These are phyloP conservation scores for Neodon shergylaensis DNA, from an alignment of 2,113 vertebrate species.

Conservation along the genomic window DNA sequence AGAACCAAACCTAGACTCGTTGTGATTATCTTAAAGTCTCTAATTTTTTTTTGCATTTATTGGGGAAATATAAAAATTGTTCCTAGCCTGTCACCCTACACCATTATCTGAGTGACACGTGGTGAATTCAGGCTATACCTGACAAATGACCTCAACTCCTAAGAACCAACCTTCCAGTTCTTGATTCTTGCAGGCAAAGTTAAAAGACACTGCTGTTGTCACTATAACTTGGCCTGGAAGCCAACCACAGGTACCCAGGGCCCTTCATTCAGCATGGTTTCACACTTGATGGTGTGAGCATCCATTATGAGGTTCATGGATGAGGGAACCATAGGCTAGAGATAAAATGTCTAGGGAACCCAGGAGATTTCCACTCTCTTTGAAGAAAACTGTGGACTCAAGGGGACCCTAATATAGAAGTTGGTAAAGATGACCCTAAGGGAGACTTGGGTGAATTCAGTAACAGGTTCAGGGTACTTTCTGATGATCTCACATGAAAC, in stretches of 20 bases:
- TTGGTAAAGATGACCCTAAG: neutral
- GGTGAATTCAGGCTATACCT: neutral
- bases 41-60: neutral
- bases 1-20: too few species aligned
- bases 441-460: neutral
- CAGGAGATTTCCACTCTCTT: neutral
- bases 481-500: neutral
- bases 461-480: neutral
- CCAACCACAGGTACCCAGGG: neutral
- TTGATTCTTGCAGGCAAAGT: neutral
- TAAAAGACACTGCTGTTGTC: neutral
- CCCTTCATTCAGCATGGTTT: neutral
- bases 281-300: neutral
- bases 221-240: neutral
- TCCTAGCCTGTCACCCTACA: too few species aligned
- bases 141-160: too few species aligned
- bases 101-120: neutral
- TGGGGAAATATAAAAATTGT: neutral
- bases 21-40: too few species aligned
- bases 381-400: neutral
- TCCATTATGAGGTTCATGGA: neutral
- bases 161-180: neutral
- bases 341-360: too few species aligned
- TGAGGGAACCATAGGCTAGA: neutral
- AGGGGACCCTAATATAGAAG: neutral